Base-by-base conservation (phyloP, 2,113 vertebrate genomes). In the Alces alces region DNA sequence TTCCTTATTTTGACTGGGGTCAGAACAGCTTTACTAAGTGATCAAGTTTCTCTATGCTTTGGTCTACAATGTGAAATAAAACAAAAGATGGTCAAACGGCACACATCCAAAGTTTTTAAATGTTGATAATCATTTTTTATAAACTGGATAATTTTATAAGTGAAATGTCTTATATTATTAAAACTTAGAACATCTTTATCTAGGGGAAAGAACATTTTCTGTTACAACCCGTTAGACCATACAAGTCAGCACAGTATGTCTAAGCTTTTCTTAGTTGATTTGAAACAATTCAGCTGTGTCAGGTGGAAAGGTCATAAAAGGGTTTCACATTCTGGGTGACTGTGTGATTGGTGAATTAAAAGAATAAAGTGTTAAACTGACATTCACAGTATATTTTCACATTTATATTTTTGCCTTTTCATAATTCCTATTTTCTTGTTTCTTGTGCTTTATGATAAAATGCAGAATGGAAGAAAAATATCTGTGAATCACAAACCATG, bases 11-110 rank as follows among this genome's bases (percentile, higher is more conserved):
- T 94, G 78, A 97, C 96, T 95, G 86, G 70, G 82, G 61, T 97
- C 78, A 97, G 86, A 96, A 92, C 47, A 92, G 80, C 64, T 97
- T 96, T 96, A 87, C 86, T 86, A 86, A 54, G 78, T 95, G 91
- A 97, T 97, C 89, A 95, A 80, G 66, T 98, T 98, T 97, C 95
- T 78, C 55, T 86, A 90, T 92, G 39, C 47, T 45, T 83, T 93
- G 27, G 45, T 97, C 30, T 95, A 89, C 94, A 95, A 76, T 64
- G 55, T 93, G 23, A 54, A 90, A 45, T 36, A 39, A 89, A 91
- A 50, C 54, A 57, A 76, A 88, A 85, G 52, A 89, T 93, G 33
- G 58, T 61, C 36, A 96, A 96, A 88, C 58, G 47, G 36, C 80
- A 95, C 70, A 93, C 8, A 95, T 93, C 43, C 80, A 95, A 61